A percentile compares a stretch with the other conserved stretches of the same genome.
phyloP scores from a whole-genome alignment of 2,797 vertebrate species.

The Chaenodraco wilsoni region DNA sequence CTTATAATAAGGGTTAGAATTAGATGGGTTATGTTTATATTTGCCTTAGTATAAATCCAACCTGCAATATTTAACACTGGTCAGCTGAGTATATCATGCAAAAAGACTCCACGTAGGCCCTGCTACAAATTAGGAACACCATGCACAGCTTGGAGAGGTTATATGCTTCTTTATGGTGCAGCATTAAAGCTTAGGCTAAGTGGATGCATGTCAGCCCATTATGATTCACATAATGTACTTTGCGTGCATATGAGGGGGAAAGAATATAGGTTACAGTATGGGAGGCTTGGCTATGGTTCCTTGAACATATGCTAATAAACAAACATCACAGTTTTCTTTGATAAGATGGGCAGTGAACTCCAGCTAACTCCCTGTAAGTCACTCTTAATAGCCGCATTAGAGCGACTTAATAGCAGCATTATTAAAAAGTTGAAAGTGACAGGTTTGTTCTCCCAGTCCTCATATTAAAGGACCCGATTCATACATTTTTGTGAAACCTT shows the following conservation, averaged over 20 bases:
- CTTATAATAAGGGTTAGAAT: no score
- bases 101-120: no score
- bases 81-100: no score
- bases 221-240: not conserved
- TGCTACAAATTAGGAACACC: no score
- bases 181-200: no score
- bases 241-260: not conserved
- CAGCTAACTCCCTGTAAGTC: not conserved
- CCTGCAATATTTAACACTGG: no score
- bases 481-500: not conserved
- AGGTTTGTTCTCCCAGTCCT: not conserved
- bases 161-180: no score
- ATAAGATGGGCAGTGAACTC: conserved; percentile 11
- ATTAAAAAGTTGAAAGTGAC: conserved; percentile 19
- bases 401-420: not conserved
- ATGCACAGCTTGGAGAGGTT: no score
- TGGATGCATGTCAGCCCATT: not conserved
- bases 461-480: not conserved
- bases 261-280: not conserved
- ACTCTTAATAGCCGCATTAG: not conserved
- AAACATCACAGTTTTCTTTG: conserved; percentile 22
- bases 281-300: conserved; percentile 3
- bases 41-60: no score
- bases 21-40: no score
- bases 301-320: conserved; percentile 13